Conservation (phyloP, 1,140 invertebrate genomes). For the Procambarus virginalis region DNA sequence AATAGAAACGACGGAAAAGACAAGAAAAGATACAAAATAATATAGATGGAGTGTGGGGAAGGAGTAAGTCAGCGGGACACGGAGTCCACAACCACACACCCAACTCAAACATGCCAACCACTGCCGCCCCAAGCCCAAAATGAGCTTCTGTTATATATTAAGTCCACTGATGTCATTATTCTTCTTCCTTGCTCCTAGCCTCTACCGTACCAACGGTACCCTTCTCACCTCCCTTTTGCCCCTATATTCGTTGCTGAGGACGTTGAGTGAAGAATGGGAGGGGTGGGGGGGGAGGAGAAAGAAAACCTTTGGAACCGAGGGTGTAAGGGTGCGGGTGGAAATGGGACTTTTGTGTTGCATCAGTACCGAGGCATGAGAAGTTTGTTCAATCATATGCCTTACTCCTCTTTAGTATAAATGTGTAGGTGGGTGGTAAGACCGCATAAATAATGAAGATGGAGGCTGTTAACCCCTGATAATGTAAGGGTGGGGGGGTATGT, state of each 20-base stretch:
- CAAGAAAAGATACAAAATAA: not conserved
- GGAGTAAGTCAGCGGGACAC: conserved; percentile 25
- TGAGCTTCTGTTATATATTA: conserved; percentile 56
- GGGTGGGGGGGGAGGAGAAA: not conserved
- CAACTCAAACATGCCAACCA: conserved; percentile 21
- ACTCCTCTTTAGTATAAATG: not conserved
- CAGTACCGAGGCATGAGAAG: too few relatives aligned
- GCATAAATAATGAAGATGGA: not conserved
- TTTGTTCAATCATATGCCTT: too few relatives aligned
- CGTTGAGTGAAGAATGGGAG: not conserved
- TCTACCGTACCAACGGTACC: too few relatives aligned
- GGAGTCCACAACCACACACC: conserved; percentile 15
- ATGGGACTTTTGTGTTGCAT: not conserved
- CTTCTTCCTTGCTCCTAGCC: conserved; percentile 8
- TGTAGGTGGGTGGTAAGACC: not conserved
- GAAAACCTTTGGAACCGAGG: not conserved
- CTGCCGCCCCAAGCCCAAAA: conserved; percentile 16
- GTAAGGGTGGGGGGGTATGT: too few relatives aligned
- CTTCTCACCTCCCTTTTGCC: not conserved
- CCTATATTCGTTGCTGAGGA: not conserved
- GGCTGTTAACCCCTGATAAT: too few relatives aligned
- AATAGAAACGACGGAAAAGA: too few relatives aligned
- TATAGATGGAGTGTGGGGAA: conserved; percentile 12
- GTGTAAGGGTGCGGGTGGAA: not conserved
- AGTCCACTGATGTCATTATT: conserved; percentile 32